Evolutionary conservation across 2,888 invertebrate species (phyloP).

Genomic region (Drosophila robusta): DNA sequence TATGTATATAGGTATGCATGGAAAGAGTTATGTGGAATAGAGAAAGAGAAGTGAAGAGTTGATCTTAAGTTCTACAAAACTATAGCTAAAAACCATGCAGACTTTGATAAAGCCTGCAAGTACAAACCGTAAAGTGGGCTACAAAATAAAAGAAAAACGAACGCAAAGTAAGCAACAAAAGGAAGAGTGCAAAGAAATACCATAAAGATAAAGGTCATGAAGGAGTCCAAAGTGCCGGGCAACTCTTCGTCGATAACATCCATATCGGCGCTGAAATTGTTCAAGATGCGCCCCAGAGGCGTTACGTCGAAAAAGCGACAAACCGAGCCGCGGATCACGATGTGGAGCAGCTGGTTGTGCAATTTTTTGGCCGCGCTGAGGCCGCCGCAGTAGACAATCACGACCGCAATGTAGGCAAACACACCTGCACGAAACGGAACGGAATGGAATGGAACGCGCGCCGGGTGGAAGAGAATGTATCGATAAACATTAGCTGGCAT

Average conservation of each 20-base stretch:
- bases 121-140: conserved; percentile 72
- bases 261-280: conserved; percentile 89
- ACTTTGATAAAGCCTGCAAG: conserved; percentile 13
- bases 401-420: conserved; percentile 86
- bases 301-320: conserved; percentile 90
- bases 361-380: conserved; percentile 87
- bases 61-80: conserved; percentile 41
- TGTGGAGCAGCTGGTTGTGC: conserved; percentile 87
- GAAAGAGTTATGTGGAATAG: conserved; percentile 4
- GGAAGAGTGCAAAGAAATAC: conserved; percentile 66
- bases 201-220: conserved; percentile 85
- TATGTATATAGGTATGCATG: conserved; percentile 6
- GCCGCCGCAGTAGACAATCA: conserved; percentile 87
- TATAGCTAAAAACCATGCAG: conserved; percentile 12
- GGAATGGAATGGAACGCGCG: conserved; percentile 39
- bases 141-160: conserved; percentile 40
- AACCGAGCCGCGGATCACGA: conserved; percentile 87
- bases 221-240: conserved; percentile 86
- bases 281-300: conserved; percentile 89
- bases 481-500: conserved; percentile 35
- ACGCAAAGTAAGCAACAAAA: conserved; percentile 23
- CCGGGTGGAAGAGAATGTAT: conserved; percentile 20
- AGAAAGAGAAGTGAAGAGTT: conserved; percentile 27
- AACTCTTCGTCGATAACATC: conserved; percentile 88
- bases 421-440: conserved; percentile 79